Base-by-base conservation (phyloP, 1,140 invertebrate species). In the Whitmania pigra region DNA sequence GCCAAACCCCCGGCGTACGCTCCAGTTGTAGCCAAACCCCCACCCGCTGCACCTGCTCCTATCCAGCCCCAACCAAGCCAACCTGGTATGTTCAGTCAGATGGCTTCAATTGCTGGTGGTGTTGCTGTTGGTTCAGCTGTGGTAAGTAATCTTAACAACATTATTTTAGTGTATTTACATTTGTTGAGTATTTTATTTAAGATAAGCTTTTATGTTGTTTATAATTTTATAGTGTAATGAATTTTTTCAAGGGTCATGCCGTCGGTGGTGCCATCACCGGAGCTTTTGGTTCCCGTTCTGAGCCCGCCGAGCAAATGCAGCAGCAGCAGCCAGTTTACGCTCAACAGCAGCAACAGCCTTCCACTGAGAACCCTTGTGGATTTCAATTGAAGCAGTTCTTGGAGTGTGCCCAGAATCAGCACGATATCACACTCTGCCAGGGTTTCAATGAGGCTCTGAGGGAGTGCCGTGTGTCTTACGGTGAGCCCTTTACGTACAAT, bases 1-100 rank as follows among this genome's bases (percentile, higher is more conserved):
- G 66, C 72, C 36, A 53, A 7, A 31, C n/a, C 53, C 7, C 27
- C 55, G 15, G 22, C 57, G n/a, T 67, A 29, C 7, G 68, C 68
- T n/a, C 68, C 68, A 49, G 40, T 53, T 54, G 54, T 66, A 18
- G 67, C 72, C 40, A 53, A 9, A 36, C 22, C 54, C 11, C 29
- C 67, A 25, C 69, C 69, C 63, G 75, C 82, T 22, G 80, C 85
- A 36, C 79, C 80, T 69, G 74, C 79, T 13, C 83, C 43, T 75
- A 85, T 71, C 9, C 70, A 15, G 82, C 71, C 75, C 54, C 78
- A 86, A 6, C 84, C 86, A 18, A 85, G 86, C 73, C 85, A 86
- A 57, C 86, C 89, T n/a, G 83, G 83, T 18, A 57, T 92, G 57
- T 87, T 93, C 77, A 87, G 86, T 67, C 90, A 94, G 83, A 94